Conservation (phyloP, 2,888 invertebrate genomes). For the Aphidoletes aphidimyza region DNA sequence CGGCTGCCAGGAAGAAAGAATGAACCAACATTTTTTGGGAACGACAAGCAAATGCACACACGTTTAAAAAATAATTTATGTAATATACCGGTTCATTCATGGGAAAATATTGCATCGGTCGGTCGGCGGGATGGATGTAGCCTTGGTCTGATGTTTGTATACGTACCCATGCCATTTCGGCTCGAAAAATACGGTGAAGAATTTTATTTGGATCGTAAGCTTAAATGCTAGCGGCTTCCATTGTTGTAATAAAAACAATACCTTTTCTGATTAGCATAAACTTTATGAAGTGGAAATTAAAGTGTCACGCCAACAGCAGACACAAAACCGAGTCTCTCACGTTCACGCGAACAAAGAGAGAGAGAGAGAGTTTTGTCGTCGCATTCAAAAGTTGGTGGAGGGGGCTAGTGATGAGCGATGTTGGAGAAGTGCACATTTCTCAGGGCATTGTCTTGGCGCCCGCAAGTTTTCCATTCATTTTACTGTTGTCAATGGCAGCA, state of each 20-base stretch:
- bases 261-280: conserved; percentile 54
- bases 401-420: no score
- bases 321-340: conserved; percentile 35
- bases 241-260: conserved; percentile 50
- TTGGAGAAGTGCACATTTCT: neutral
- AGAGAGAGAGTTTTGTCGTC: no score
- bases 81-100: conserved; percentile 52
- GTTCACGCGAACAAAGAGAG: neutral
- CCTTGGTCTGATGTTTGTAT: neutral
- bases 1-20: conserved; percentile 1
- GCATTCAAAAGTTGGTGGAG: no score
- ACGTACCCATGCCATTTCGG: neutral
- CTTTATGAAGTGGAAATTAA: conserved; percentile 54
- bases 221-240: conserved; percentile 32
- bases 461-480: conserved; percentile 9
- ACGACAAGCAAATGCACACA: no score
- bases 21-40: no score
- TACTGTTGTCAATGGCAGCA: conserved; percentile 36
- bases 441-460: neutral
- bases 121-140: conserved; percentile 22
- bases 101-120: conserved; percentile 52
- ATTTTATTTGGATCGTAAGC: conserved; percentile 45
- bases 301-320: conserved; percentile 51
- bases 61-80: conserved; percentile 50
- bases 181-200: conserved; percentile 14